phyloP scores from a whole-genome alignment of 1,140 invertebrate genomes.

The Battus philenor region DNA sequence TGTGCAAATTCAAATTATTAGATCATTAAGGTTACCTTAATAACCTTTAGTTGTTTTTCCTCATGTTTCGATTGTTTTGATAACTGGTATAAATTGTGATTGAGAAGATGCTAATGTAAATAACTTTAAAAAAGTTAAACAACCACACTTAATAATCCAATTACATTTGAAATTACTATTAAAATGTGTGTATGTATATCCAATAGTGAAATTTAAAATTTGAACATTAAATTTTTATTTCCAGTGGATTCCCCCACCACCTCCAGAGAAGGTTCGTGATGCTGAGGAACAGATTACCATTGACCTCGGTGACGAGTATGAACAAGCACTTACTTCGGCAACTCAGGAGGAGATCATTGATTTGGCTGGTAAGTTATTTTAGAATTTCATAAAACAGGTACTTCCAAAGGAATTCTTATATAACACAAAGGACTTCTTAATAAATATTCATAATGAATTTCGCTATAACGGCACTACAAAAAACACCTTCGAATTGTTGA shows the following conservation, averaged over 20 bases:
- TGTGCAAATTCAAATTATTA: no score
- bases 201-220: neutral
- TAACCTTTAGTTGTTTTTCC: no score
- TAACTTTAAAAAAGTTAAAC: no score
- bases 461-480: no score
- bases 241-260: slow-evolving; percentile 93
- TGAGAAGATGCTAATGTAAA: no score
- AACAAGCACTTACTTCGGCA: slow-evolving; percentile 92
- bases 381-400: no score
- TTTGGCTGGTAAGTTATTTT: slow-evolving; percentile 91
- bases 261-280: slow-evolving; percentile 84
- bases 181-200: neutral
- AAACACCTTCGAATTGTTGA: no score
- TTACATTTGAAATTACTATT: neutral
- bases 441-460: no score
- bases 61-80: neutral
- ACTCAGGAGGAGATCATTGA: slow-evolving; percentile 99
- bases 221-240: slow-evolving; percentile 36
- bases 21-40: no score
- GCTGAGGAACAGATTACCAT: slow-evolving; percentile 94
- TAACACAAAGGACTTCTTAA: no score
- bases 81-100: no score
- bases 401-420: no score
- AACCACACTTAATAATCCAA: neutral
- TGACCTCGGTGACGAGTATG: slow-evolving; percentile 96